Evolutionary conservation across 53 echinoderm and acorn worm genomes (phyloP), one percentile per base, ranked within the genome.

Genomic region (Zoroaster sp.): DNA sequence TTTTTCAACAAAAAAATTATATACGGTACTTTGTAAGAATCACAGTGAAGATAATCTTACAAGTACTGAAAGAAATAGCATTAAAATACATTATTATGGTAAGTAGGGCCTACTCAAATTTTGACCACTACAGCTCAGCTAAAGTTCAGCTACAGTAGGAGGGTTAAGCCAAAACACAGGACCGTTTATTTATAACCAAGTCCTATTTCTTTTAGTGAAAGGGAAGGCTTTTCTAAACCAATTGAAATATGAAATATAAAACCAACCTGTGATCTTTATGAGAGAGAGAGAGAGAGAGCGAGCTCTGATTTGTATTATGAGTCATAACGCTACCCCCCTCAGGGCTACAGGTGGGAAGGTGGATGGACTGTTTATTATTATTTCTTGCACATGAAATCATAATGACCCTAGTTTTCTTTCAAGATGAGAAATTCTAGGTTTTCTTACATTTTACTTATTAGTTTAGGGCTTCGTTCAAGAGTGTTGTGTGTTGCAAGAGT

Each of bases 261-360:
- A 59, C 63, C 30, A 20, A 5, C 9, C 63, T 28, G 9, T 28
- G 63, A 59, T 59, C 63, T 59, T 11, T 28, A 25, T 59, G 55
- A 54, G 23, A 59, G 8, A 25, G 52, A 14, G 63, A 59, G 63
- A 25, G 28, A 21, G 1, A 59, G 25, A 59, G 63, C 63, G 63
- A 59, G 63, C 63, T 13, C 18, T 8, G 63, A n/a, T n/a, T n/a
- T n/a, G n/a, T n/a, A n/a, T n/a, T 28, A 3, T 59, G 63, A 59
- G 63, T 59, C 63, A 59, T 59, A 59, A 2, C 63, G 28, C 11
- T 28, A 11, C 18, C 23, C 12, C 37, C 78, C 75, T 23, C 33
- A 4, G 55, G 78, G 78, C 39, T 59, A 78, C 78, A 78, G 78
- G 78, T 63, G 78, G 78, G 38, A 43, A 40, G 41, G 11, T 20